Base-by-base conservation (phyloP, 2,113 vertebrate species). In the Psilopsiagon aurifrons region DNA sequence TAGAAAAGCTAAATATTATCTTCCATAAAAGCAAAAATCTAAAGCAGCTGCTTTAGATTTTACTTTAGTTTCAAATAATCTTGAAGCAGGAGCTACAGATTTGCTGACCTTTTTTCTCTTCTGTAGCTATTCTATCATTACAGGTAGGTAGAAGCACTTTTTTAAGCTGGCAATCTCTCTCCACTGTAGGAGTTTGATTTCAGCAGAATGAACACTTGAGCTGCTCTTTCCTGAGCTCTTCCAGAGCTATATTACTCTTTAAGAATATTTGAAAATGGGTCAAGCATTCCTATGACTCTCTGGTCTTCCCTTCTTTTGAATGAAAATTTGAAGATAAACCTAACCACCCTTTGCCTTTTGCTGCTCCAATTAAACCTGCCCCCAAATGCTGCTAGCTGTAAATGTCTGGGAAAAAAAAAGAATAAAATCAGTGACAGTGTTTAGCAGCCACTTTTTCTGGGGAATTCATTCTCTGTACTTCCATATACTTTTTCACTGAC, bases 401-500 rank as follows among this genome's bases (percentile, higher is more conserved):
- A 57, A 71, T 59, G 43, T 27, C n/a, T 59, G 43, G 59, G 10
- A 17, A 57, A 43, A 41, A 77, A 84, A 39, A 39, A 39, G 9
- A 39, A 39, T 39, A 39, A 39, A 1, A 3, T 74, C 41, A 49
- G n/a, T 57, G 35, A 15, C 0, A 0, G 35, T 43, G 31, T 68
- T 43, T 59, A 71, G 57, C 43, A 66, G 37, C 43, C 33, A 13
- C 37, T 43, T 81, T 49, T 60, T 28, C 22, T 81, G 22, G 7
- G 24, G 55, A 43, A 12, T 49, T 55, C 7, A 22, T 80, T 92
- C 47, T 68, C 29, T 43, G 17, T 75, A 41, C 5, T 60, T 49
- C 24, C 27, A 43, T 37, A 22, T 43, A 41, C 43, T 64, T 69
- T 54, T 76, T 76, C 19, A 7, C 60, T 49, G 23, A 41, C 63